Evolutionary conservation across 1,140 invertebrate genomes (phyloP), one percentile per base, ranked within the genome.

Genomic region (Camponotus vicinus): DNA sequence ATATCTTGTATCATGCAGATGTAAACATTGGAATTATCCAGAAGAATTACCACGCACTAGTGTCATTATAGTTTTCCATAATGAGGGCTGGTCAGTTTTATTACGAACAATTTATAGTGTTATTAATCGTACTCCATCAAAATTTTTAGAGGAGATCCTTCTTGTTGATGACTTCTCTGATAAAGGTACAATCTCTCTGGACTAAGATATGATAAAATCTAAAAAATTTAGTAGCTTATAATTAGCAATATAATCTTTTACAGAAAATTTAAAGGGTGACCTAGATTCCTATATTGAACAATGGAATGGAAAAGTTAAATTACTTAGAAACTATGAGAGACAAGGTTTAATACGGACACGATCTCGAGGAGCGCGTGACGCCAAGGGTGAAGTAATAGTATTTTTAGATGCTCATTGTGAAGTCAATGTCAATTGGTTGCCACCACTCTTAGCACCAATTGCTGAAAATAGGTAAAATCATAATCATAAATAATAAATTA

Each of bases 1-100:
- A 21, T 27, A n/a, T 76, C 42, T 42, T 21, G 66, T 83, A 27
- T 86, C 80, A 64, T 92, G 42, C 13, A 98, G 97, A 94, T 99
- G 99, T 95, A 98, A 98, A 94, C 97, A 98, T 93, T 99, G 99
- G 99, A 96, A 99, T 92, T 99, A 99, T 95, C 98, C 99, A 7
- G 96, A 97, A 90, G 95, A 98, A 85, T 95, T 99, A 88, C 99
- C 99, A 0, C 97, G 96, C 71, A 98, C 99, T 4, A 98, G 98
- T 93, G 98, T 99, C 0, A 99, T 99, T 87, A 97, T 99, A 85
- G 99, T 99, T 13, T 99, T 99, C 94, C 99, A 99, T 93, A 99
- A 99, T 94, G 99, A 99, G 95, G 99, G 99, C 2, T 99, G 98
- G 96, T 98, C 98, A 0, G 98, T 99, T 2, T 95, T 99, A 15